phyloP scores from a whole-genome alignment of 64 coral and sea anemone species.

The Montipora sp. region DNA sequence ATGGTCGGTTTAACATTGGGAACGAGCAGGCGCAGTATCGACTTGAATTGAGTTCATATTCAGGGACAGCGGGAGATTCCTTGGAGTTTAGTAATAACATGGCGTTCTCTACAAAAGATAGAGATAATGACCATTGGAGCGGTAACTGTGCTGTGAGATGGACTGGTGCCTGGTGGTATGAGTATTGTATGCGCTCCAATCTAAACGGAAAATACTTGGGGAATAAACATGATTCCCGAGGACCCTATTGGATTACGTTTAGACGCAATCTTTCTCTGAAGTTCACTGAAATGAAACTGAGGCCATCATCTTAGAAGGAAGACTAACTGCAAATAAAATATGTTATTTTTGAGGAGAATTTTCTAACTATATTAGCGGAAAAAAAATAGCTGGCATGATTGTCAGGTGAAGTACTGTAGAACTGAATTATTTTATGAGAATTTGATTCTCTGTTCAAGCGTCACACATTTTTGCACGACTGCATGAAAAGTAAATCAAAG shows the following conservation, averaged over 20 bases:
- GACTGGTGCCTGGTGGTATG: conserved; percentile 65
- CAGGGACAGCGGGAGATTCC: conserved; percentile 70
- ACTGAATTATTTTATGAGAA: too few relatives aligned
- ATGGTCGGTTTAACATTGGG: conserved; percentile 16
- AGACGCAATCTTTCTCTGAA: conserved; percentile 6
- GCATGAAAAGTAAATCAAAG: too few relatives aligned
- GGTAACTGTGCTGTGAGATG: background rate
- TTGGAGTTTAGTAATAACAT: conserved; percentile 36
- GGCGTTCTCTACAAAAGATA: conserved; percentile 65
- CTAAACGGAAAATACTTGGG: conserved; percentile 63
- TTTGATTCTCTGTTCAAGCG: too few relatives aligned
- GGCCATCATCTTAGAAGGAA: background rate
- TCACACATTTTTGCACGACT: too few relatives aligned
- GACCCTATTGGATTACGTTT: background rate
- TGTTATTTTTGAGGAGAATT: background rate
- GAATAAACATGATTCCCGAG: background rate
- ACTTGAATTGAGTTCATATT: conserved; percentile 53
- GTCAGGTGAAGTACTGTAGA: too few relatives aligned
- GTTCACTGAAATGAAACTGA: conserved; percentile 66
- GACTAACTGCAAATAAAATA: background rate
- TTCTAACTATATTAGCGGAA: too few relatives aligned
- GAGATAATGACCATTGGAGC: conserved; percentile 46
- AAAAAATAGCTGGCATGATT: too few relatives aligned
- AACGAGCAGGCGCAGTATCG: conserved; percentile 13
- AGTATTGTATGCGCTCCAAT: conserved; percentile 1